Conservation (phyloP, 2,113 vertebrate genomes). For the Nettapus auritus region DNA sequence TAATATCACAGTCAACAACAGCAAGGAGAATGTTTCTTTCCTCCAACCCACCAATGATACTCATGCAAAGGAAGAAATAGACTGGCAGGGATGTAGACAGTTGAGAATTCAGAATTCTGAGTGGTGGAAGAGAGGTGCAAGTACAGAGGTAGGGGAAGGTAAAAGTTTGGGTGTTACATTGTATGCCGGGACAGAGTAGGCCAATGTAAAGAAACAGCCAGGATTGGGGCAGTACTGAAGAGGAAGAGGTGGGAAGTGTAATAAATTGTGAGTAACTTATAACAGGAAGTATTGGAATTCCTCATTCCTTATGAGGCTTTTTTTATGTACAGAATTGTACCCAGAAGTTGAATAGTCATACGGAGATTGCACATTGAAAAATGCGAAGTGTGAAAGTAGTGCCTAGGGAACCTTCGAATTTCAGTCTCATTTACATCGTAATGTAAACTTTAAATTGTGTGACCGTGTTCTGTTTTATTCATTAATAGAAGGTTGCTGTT, state of each 20-base stretch:
- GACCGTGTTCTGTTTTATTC: neutral
- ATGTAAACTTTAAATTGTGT: neutral
- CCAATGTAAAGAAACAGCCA: neutral
- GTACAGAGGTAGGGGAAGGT: neutral
- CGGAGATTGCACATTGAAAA: neutral
- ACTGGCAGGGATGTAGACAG: neutral
- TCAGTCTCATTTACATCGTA: neutral
- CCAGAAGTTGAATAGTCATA: neutral
- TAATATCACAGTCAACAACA: neutral
- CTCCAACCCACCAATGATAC: too few species aligned
- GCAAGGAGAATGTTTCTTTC: fast-evolving
- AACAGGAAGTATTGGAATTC: neutral
- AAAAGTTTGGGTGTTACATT: neutral
- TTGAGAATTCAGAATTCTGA: neutral
- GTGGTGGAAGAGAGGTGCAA: neutral
- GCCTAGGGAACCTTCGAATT: neutral
- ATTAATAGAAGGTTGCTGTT: neutral
- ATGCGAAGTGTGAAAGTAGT: neutral
- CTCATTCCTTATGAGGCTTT: neutral
- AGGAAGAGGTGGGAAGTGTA: neutral
- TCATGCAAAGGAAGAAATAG: neutral
- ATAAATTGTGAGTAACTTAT: too few species aligned
- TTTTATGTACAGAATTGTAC: neutral
- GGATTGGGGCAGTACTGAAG: neutral
- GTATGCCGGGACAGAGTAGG: neutral